Conservation (phyloP, 2,888 invertebrate species). For the Pteria penguin region DNA sequence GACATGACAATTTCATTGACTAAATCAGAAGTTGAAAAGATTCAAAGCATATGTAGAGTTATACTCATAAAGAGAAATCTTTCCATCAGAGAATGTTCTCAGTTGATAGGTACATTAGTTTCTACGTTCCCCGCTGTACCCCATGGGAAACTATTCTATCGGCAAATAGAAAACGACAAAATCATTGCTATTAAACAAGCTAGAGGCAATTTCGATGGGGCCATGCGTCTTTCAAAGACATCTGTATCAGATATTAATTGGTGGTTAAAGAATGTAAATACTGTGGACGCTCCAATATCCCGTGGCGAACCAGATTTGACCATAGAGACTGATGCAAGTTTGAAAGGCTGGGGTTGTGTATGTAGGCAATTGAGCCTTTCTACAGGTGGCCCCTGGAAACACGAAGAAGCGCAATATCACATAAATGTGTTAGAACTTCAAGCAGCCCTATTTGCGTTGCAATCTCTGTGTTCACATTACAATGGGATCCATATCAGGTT, state of each 20-base stretch:
- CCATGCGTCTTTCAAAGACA: background rate
- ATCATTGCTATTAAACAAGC: background rate
- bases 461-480: constrained; percentile 5
- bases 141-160: constrained; percentile 19
- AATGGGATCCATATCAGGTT: constrained; percentile 15
- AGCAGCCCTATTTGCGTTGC: constrained; percentile 18
- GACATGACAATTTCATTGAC: background rate
- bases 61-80: no score
- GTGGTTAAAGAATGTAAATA: constrained; percentile 8
- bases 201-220: constrained; percentile 11
- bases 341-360: constrained; percentile 17
- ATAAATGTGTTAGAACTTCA: constrained; percentile 25
- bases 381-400: background rate
- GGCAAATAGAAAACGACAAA: constrained; percentile 32
- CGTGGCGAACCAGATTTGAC: background rate
- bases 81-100: constrained; percentile 1
- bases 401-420: background rate
- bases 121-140: constrained; percentile 14
- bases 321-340: constrained; percentile 1
- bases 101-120: constrained; percentile 23
- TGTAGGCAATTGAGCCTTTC: background rate
- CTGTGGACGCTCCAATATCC: background rate
- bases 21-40: no score
- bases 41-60: no score
- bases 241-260: background rate